phyloP scores from a whole-genome alignment of 2,797 vertebrate genomes.

The Stomatorhinus walkeri region DNA sequence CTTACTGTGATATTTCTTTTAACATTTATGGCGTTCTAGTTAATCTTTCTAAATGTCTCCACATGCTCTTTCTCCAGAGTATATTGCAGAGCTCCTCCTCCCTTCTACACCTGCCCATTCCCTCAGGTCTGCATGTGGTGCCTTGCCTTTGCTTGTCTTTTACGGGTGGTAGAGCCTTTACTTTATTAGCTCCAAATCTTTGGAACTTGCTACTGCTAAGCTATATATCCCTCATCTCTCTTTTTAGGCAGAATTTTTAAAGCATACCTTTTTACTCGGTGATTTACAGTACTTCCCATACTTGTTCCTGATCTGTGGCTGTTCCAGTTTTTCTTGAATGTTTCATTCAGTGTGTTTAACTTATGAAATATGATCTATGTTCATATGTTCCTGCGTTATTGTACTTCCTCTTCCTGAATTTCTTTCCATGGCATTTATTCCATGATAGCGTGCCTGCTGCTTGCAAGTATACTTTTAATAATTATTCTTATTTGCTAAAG shows the following conservation, averaged over 20 bases:
- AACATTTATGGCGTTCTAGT: background rate
- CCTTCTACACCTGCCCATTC: background rate
- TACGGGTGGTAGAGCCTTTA: background rate
- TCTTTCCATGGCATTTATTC: background rate
- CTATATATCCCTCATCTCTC: background rate
- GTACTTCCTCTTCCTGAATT: background rate
- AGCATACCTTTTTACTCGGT: background rate
- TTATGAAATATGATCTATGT: background rate
- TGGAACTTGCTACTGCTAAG: background rate
- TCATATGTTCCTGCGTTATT: background rate
- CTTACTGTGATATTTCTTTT: background rate
- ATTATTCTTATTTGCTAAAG: background rate
- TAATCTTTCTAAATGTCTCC: background rate
- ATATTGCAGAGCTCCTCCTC: background rate
- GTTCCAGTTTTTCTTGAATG: background rate
- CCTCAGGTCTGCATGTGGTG: background rate
- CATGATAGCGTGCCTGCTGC: background rate
- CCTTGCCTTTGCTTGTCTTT: background rate
- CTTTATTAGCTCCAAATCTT: background rate
- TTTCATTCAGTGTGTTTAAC: background rate
- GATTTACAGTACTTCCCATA: background rate
- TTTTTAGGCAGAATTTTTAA: background rate
- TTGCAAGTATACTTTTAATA: background rate
- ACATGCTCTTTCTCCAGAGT: background rate
- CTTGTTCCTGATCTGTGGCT: background rate